These are phyloP conservation scores for Alligator sinensis DNA, from an alignment of 2,113 vertebrate species.

Conservation along the genomic window DNA sequence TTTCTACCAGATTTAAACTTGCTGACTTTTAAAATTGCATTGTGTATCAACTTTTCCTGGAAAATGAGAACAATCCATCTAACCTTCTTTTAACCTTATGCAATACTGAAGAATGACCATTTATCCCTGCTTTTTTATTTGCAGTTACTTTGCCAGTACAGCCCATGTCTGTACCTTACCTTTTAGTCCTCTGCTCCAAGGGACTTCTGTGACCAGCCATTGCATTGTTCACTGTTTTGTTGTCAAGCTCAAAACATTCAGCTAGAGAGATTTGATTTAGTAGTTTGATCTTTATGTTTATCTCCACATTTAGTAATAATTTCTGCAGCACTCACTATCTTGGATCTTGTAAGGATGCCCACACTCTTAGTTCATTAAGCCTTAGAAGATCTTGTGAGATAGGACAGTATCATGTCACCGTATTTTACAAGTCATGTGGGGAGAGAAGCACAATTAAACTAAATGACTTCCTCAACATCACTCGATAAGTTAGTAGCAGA, in stretches of 20 bases:
- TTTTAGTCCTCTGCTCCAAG: background rate
- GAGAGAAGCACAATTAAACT: constrained; percentile 40
- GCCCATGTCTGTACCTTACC: background rate
- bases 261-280: background rate
- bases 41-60: background rate
- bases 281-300: constrained; percentile 3
- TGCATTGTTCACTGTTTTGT: constrained; percentile 5
- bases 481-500: constrained; percentile 57
- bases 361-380: constrained; percentile 54
- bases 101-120: background rate
- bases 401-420: background rate
- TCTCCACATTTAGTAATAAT: constrained; percentile 11
- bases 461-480: constrained; percentile 46
- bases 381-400: constrained; percentile 40
- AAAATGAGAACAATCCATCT: background rate
- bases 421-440: constrained; percentile 51
- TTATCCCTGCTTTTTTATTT: background rate
- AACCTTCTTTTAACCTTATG: background rate
- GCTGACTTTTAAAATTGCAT: background rate
- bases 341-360: background rate
- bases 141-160: background rate
- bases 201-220: background rate
- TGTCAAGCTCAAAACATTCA: constrained; percentile 15
- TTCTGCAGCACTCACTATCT: constrained; percentile 8
- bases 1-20: constrained; percentile 5